These are phyloP conservation scores for Sepioteuthis lessoniana DNA, from an alignment of 2,888 invertebrate species.

Conservation along the genomic window DNA sequence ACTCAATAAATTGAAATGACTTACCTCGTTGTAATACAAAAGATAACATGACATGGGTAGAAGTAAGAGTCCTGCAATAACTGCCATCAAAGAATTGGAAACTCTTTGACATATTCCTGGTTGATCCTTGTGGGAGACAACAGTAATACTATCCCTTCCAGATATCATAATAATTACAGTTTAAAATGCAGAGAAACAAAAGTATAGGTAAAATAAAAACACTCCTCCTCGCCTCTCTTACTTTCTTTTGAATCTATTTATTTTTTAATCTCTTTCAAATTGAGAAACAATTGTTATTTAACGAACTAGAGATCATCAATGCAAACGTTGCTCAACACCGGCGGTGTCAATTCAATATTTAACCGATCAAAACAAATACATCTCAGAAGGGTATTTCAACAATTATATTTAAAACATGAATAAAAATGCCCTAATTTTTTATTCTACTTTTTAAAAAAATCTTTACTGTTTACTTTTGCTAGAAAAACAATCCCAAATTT, in stretches of 20 bases:
- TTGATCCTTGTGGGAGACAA: slow-evolving; percentile 63
- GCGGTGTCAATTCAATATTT: background rate
- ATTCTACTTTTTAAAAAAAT: too few relatives aligned
- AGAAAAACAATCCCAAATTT: background rate
- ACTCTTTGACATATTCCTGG: slow-evolving; percentile 66
- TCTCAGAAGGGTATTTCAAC: too few relatives aligned
- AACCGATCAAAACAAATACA: background rate
- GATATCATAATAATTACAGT: background rate
- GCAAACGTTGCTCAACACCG: background rate
- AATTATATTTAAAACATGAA: too few relatives aligned
- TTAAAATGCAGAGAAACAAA: background rate
- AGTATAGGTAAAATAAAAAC: background rate
- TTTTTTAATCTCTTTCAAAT: background rate
- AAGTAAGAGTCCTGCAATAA: slow-evolving; percentile 65
- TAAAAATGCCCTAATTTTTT: too few relatives aligned
- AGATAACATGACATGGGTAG: slow-evolving; percentile 73
- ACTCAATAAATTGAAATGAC: background rate
- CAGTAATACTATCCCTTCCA: slow-evolving; percentile 57
- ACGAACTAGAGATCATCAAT: background rate
- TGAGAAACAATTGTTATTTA: background rate
- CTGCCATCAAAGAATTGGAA: slow-evolving; percentile 62
- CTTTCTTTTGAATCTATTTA: background rate
- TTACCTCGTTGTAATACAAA: slow-evolving; percentile 89
- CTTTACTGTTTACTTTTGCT: too few relatives aligned
- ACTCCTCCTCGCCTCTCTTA: background rate